These are phyloP conservation scores for Amorpha juglandis DNA, from an alignment of 2,888 invertebrate species.

Conservation along the genomic window DNA sequence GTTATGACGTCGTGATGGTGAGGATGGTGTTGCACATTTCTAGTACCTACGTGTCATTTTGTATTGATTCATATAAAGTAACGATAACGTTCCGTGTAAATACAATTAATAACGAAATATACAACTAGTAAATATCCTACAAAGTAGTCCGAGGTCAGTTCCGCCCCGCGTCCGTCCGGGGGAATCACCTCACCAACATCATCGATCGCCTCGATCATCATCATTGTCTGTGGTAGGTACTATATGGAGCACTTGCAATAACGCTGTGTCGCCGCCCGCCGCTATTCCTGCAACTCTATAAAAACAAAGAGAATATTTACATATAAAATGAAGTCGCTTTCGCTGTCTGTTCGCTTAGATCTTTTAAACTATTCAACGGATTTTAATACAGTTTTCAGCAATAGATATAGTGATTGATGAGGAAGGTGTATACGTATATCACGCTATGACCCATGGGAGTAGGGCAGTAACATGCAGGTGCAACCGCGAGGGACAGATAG, in stretches of 20 bases:
- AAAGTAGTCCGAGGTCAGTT: conserved; percentile 30
- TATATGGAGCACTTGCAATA: neutral
- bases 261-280: neutral
- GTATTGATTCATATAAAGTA: conserved; percentile 21
- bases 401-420: too few relatives aligned
- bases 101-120: conserved; percentile 31
- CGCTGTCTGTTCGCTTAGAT: too few relatives aligned
- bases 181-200: neutral
- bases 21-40: conserved; percentile 14
- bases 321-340: too few relatives aligned
- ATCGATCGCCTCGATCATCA: conserved; percentile 11
- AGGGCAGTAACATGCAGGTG: too few relatives aligned
- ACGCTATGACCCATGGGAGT: too few relatives aligned
- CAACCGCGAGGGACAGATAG: too few relatives aligned
- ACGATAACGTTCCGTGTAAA: conserved; percentile 25
- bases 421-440: too few relatives aligned
- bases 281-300: conserved; percentile 26
- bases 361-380: too few relatives aligned
- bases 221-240: conserved; percentile 4
- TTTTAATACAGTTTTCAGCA: too few relatives aligned
- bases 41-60: conserved; percentile 14
- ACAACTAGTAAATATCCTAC: conserved; percentile 40
- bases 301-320: conserved; percentile 11
- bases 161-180: neutral
- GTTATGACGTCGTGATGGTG: neutral